phyloP scores from a whole-genome alignment of 2,888 invertebrate genomes.

The Drosophila mayaguana region DNA sequence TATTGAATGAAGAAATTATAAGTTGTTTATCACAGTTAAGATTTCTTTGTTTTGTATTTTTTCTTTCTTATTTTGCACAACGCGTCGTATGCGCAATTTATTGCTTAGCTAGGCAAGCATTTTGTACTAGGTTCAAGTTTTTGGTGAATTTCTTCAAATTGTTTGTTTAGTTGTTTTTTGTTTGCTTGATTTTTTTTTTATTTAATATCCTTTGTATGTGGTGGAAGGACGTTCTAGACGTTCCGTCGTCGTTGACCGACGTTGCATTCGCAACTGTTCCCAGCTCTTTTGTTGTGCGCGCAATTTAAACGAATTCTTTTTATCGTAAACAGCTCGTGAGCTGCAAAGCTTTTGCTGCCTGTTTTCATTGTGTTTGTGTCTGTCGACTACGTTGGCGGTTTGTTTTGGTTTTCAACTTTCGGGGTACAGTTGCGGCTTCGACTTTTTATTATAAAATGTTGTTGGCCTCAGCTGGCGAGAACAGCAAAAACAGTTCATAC shows the following conservation, averaged over 20 bases:
- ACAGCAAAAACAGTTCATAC: conserved; percentile 39
- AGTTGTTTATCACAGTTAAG: conserved; percentile 65
- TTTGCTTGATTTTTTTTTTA: conserved; percentile 8
- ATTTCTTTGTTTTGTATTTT: conserved; percentile 46
- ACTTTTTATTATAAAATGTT: conserved; percentile 70
- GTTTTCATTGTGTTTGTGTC: conserved; percentile 53
- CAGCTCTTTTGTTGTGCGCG: conserved; percentile 68
- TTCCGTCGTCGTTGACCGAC: conserved; percentile 66
- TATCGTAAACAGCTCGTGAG: conserved; percentile 63
- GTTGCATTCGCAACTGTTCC: conserved; percentile 75
- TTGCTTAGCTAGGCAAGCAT: conserved; percentile 55
- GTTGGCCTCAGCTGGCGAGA: conserved; percentile 65
- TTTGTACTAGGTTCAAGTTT: conserved; percentile 39
- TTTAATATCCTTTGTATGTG: conserved; percentile 19
- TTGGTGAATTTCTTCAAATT: conserved; percentile 1
- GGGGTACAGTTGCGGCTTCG: conserved; percentile 73
- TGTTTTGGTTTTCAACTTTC: conserved; percentile 68
- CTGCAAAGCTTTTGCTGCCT: conserved; percentile 61
- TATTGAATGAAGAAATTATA: conserved; percentile 39
- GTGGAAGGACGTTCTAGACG: conserved; percentile 54
- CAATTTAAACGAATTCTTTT: conserved; percentile 79
- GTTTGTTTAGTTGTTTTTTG: conserved; percentile 13
- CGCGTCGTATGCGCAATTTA: conserved; percentile 62
- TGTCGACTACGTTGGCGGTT: conserved; percentile 52
- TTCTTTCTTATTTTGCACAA: conserved; percentile 44